These are phyloP conservation scores for Sinelater perroti DNA, from an alignment of 2,888 invertebrate species.

Conservation along the genomic window DNA sequence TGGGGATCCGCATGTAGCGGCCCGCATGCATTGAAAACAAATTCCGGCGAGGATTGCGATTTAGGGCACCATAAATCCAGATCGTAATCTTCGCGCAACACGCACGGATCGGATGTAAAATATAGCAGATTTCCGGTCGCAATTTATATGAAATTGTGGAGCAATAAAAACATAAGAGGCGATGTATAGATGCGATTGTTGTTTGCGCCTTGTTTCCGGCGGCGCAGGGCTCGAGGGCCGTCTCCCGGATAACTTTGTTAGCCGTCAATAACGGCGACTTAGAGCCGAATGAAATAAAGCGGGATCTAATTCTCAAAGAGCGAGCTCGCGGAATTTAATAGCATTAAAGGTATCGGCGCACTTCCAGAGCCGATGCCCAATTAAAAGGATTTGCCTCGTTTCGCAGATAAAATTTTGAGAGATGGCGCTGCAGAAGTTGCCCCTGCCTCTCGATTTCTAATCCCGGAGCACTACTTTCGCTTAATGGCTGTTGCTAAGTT, in stretches of 20 bases:
- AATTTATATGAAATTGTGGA: constrained; percentile 48
- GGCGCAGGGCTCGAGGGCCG: constrained; percentile 19
- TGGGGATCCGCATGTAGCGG: constrained; percentile 11
- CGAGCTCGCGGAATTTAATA: constrained; percentile 5
- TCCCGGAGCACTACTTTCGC: neutral
- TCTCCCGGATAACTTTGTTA: constrained; percentile 30
- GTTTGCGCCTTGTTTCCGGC: constrained; percentile 43
- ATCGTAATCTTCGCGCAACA: constrained; percentile 43
- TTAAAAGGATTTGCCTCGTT: neutral
- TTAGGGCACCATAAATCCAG: constrained; percentile 37
- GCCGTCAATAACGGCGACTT: constrained; percentile 16
- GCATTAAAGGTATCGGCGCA: neutral
- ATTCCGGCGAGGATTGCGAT: constrained; percentile 26
- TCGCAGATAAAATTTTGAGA: neutral
- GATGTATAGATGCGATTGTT: constrained; percentile 37
- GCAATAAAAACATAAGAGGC: constrained; percentile 45
- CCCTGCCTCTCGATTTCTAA: neutral
- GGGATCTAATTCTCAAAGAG: constrained; percentile 16
- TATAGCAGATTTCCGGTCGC: constrained; percentile 46
- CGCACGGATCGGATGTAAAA: constrained; percentile 46
- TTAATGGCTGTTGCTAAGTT: too few species aligned
- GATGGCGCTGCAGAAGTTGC: neutral
- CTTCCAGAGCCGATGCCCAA: neutral
- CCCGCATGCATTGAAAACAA: constrained; percentile 28
- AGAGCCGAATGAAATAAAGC: constrained; percentile 25